phyloP scores from a whole-genome alignment of 2,888 invertebrate genomes.

The Leucoma salicis region DNA sequence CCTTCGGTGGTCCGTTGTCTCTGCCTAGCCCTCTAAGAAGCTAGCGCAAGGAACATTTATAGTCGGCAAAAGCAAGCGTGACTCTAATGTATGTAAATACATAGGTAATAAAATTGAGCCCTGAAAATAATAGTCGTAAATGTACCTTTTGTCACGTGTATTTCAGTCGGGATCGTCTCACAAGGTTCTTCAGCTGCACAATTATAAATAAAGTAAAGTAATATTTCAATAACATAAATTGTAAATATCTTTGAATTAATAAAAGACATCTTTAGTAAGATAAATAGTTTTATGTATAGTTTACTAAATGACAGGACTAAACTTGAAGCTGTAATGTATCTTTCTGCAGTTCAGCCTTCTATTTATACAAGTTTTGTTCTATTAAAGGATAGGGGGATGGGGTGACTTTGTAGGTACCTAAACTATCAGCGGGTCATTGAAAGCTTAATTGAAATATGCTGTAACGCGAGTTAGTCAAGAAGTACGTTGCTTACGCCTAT shows the following conservation, averaged over 20 bases:
- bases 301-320: slow-evolving; percentile 7
- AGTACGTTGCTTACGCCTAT: neutral
- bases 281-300: slow-evolving; percentile 3
- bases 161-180: slow-evolving; percentile 92
- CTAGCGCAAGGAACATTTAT: too few relatives aligned
- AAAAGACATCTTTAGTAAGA: slow-evolving; percentile 23
- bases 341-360: slow-evolving; percentile 5
- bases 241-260: slow-evolving; percentile 22
- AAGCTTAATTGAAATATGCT: slow-evolving; percentile 48
- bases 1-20: too few relatives aligned
- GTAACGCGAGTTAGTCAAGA: slow-evolving; percentile 18
- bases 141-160: slow-evolving; percentile 92
- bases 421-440: slow-evolving; percentile 45
- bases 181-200: slow-evolving; percentile 86
- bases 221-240: slow-evolving; percentile 26
- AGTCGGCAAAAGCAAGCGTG: too few relatives aligned
- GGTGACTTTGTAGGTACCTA: slow-evolving; percentile 21
- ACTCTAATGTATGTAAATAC: too few relatives aligned
- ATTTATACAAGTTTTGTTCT: slow-evolving; percentile 23
- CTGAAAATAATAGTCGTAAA: neutral
- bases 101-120: too few relatives aligned
- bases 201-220: slow-evolving; percentile 30
- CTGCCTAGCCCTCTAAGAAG: too few relatives aligned
- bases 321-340: slow-evolving; percentile 16
- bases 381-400: slow-evolving; percentile 14